Percentiles rank a stretch among this genome's conserved stretches.
Evolutionary conservation across 2,113 vertebrate genomes (phyloP).

Genomic region (Alexandromys fortis): DNA sequence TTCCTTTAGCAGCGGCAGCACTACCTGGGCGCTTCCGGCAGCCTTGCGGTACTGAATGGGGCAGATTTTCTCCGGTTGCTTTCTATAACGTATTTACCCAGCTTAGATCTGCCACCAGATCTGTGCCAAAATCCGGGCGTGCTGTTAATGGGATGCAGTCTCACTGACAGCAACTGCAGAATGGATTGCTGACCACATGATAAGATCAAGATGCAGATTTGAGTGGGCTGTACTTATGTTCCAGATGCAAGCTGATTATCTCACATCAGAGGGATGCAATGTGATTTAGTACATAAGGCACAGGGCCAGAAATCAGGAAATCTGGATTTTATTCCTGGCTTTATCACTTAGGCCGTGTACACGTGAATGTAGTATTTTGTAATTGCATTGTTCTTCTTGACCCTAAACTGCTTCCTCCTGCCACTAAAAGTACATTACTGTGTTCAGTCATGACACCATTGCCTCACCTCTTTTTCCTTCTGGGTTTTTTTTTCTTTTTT

Average conservation of each 20-base stretch:
- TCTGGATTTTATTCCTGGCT: constrained; percentile 74
- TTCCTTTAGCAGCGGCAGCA: constrained; percentile 29
- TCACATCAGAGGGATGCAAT: constrained; percentile 70
- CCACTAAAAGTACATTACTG: constrained; percentile 14
- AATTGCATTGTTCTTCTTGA: constrained; percentile 65
- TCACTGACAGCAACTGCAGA: constrained; percentile 68
- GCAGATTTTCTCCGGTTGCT: constrained; percentile 49
- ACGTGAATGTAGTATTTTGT: constrained; percentile 53
- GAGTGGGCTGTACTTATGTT: constrained; percentile 71
- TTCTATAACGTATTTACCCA: constrained; percentile 62
- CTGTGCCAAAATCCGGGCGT: constrained; percentile 48
- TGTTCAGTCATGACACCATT: not conserved
- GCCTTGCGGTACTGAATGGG: constrained; percentile 20
- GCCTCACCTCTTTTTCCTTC: not conserved
- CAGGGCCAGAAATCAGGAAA: constrained; percentile 67
- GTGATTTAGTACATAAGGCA: constrained; percentile 76
- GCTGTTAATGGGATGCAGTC: constrained; percentile 70
- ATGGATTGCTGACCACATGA: constrained; percentile 74
- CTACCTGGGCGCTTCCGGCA: constrained; percentile 25
- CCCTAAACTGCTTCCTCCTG: constrained; percentile 59
- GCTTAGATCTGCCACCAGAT: constrained; percentile 47
- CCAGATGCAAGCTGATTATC: constrained; percentile 80
- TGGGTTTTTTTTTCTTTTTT: not conserved
- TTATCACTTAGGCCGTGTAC: constrained; percentile 66
- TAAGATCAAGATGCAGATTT: constrained; percentile 78